Conservation (phyloP, 1,140 invertebrate species). For the Goniozus legneri region DNA sequence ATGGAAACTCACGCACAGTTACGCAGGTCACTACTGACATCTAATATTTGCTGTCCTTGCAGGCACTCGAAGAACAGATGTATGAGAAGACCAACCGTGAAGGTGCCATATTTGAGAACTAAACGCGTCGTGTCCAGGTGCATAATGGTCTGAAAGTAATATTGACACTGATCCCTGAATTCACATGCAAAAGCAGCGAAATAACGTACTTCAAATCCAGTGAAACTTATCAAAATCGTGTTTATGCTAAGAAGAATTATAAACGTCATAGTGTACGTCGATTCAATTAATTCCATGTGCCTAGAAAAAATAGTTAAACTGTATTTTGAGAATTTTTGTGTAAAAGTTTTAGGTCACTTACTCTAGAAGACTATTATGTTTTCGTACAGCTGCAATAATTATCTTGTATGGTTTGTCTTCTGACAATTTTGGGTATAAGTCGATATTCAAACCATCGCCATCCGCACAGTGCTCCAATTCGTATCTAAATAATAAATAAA, state of each 20-base stretch:
- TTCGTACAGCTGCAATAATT: not conserved
- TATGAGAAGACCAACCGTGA: not conserved
- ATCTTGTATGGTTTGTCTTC: not conserved
- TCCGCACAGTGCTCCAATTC: not conserved
- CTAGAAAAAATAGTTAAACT: not conserved
- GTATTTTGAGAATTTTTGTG: no score
- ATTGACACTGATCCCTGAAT: no score
- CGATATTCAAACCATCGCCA: not conserved
- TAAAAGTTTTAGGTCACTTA: no score
- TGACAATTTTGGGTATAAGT: not conserved
- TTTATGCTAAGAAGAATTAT: not conserved
- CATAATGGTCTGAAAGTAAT: not conserved
- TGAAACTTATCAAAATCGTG: not conserved
- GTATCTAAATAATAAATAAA: not conserved
- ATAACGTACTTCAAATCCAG: not conserved
- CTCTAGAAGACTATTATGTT: not conserved
- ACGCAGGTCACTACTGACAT: not conserved
- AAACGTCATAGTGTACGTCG: not conserved
- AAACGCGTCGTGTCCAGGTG: not conserved
- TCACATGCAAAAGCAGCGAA: no score
- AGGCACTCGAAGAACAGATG: not conserved
- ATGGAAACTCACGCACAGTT: not conserved
- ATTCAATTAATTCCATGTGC: not conserved
- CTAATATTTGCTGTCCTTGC: not conserved
- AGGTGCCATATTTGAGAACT: not conserved